Evolutionary conservation across 1,140 invertebrate genomes (phyloP).

Genomic region (Laupala kohalensis): DNA sequence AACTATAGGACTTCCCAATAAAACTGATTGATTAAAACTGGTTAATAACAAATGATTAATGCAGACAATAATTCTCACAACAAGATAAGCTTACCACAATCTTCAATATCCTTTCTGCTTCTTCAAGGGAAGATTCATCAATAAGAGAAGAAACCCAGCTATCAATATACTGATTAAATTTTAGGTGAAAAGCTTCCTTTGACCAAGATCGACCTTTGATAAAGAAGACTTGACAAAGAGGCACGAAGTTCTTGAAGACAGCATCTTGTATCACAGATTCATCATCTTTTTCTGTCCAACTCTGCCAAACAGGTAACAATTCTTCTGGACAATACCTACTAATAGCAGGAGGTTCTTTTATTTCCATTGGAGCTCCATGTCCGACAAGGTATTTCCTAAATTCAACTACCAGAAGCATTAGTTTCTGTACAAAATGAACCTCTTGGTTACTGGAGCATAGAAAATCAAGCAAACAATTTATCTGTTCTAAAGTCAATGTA

Average conservation of each 20-base stretch:
- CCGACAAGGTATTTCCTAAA: neutral
- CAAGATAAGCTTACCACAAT: slow-evolving; percentile 1
- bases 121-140: neutral
- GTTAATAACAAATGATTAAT: no score
- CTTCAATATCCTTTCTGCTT: neutral
- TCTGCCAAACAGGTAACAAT: neutral
- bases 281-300: slow-evolving; percentile 1
- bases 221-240: slow-evolving; percentile 4
- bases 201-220: neutral
- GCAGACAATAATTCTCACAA: no score
- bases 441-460: neutral
- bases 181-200: neutral
- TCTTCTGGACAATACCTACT: neutral
- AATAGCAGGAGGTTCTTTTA: neutral
- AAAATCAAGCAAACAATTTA: slow-evolving; percentile 6
- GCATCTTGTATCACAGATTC: slow-evolving; percentile 4
- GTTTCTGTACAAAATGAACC: neutral
- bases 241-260: neutral
- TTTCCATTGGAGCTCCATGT: neutral
- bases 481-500: neutral
- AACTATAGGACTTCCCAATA: no score
- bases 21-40: no score
- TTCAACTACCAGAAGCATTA: slow-evolving; percentile 6
- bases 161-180: neutral
- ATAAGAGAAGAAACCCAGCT: slow-evolving; percentile 2